Evolutionary conservation across 2,113 vertebrate species (phyloP).

Genomic region (Colossoma macropomum): DNA sequence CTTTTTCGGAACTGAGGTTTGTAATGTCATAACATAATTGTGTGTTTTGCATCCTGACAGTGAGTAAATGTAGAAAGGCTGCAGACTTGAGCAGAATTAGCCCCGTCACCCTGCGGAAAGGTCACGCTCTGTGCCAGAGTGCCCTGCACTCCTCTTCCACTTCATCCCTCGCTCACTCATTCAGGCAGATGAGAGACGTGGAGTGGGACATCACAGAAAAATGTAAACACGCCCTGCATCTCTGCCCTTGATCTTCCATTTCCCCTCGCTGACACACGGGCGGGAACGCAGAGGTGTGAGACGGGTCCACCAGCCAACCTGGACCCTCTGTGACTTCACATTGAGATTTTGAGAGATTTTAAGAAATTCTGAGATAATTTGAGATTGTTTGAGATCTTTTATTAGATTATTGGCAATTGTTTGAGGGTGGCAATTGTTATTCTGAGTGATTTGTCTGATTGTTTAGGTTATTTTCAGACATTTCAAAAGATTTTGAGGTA

Average conservation of each 20-base stretch:
- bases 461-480: too few relatives aligned
- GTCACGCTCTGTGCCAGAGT: slow-evolving; percentile 62
- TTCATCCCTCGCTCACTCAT: slow-evolving; percentile 66
- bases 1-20: too few relatives aligned
- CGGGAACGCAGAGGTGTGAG: neutral
- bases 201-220: slow-evolving; percentile 73
- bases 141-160: slow-evolving; percentile 59
- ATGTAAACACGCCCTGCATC: slow-evolving; percentile 72
- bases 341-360: neutral
- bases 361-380: neutral
- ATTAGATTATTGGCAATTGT: too few relatives aligned
- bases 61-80: too few relatives aligned
- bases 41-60: too few relatives aligned
- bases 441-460: too few relatives aligned
- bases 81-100: too few relatives aligned
- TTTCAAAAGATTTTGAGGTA: too few relatives aligned
- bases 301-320: neutral
- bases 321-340: neutral
- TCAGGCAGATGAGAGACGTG: slow-evolving; percentile 69
- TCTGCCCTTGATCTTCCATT: slow-evolving; percentile 68
- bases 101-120: slow-evolving; percentile 43
- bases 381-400: neutral
- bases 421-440: too few relatives aligned
- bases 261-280: slow-evolving; percentile 36
- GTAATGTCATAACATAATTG: too few relatives aligned